A percentile compares a stretch with the other conserved stretches of the same genome.
Evolutionary conservation across 2,888 invertebrate genomes (phyloP).

Genomic region (Tachina grossa): DNA sequence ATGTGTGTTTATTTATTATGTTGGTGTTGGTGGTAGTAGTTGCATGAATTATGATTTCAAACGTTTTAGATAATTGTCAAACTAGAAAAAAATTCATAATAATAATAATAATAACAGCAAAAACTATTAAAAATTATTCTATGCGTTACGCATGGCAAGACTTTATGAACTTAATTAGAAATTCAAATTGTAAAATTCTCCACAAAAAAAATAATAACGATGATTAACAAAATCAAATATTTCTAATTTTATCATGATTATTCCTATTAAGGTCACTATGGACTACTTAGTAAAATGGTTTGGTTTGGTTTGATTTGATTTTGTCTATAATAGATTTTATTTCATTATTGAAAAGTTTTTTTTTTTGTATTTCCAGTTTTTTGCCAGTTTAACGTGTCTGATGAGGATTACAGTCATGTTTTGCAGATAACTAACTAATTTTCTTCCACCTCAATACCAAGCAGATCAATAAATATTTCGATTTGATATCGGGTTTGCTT

Average conservation of each 20-base stretch:
- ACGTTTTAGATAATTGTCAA: slow-evolving; percentile 52
- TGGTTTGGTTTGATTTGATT: slow-evolving; percentile 14
- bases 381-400: slow-evolving; percentile 8
- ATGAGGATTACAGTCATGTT: slow-evolving; percentile 45
- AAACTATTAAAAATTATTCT: slow-evolving; percentile 36
- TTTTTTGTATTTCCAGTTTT: slow-evolving; percentile 44
- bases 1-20: not conserved
- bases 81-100: slow-evolving; percentile 13
- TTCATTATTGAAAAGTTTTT: slow-evolving; percentile 29
- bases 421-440: slow-evolving; percentile 43
- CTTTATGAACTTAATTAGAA: slow-evolving; percentile 69
- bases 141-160: slow-evolving; percentile 66
- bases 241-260: slow-evolving; percentile 49
- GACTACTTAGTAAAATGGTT: slow-evolving; percentile 21
- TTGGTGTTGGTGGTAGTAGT: slow-evolving; percentile 3
- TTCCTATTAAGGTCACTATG: slow-evolving; percentile 73
- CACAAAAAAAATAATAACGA: slow-evolving; percentile 2
- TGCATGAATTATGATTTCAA: slow-evolving; percentile 34
- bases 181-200: slow-evolving; percentile 51
- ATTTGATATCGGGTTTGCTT: slow-evolving; percentile 29
- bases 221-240: slow-evolving; percentile 34
- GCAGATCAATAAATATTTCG: slow-evolving; percentile 41
- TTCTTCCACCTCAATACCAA: slow-evolving; percentile 24
- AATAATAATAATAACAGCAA: not conserved
- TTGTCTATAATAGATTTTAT: slow-evolving; percentile 3